phyloP scores from a whole-genome alignment of 2,113 vertebrate species.

The Epinephelus moara region DNA sequence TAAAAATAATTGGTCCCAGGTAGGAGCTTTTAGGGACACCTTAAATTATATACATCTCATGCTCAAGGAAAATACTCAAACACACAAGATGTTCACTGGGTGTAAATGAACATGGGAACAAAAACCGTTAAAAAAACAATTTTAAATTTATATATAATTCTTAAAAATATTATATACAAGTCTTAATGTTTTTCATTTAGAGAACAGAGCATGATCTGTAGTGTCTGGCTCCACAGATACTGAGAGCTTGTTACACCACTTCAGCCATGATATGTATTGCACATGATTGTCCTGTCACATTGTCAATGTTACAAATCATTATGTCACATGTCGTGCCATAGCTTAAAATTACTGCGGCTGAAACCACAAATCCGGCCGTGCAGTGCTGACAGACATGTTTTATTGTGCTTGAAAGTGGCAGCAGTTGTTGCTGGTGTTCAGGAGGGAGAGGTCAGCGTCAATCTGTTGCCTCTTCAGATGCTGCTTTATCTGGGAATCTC shows the following conservation, averaged over 20 bases:
- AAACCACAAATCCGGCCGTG: constrained; percentile 8
- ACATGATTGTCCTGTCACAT: neutral
- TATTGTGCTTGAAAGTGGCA: constrained; percentile 29
- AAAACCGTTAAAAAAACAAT: neutral
- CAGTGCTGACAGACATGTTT: constrained; percentile 14
- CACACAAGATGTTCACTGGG: too few relatives aligned
- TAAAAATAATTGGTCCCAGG: too few relatives aligned
- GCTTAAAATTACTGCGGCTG: neutral
- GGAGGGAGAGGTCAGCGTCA: constrained; percentile 42
- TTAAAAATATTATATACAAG: too few relatives aligned
- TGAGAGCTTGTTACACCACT: neutral
- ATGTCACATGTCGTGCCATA: neutral
- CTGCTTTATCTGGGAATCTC: constrained; percentile 51
- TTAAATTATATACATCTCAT: too few relatives aligned
- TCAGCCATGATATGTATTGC: neutral
- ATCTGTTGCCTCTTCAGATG: constrained; percentile 34
- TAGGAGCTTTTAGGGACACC: too few relatives aligned
- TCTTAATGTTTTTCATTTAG: neutral
- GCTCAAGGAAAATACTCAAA: too few relatives aligned
- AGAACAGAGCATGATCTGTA: too few relatives aligned
- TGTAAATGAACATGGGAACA: neutral
- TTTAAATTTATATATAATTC: too few relatives aligned
- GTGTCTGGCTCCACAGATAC: neutral
- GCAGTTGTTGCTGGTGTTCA: constrained; percentile 17
- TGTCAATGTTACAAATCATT: neutral